phyloP scores from a whole-genome alignment of 2,888 invertebrate genomes.

The Athrips mouffetella region DNA sequence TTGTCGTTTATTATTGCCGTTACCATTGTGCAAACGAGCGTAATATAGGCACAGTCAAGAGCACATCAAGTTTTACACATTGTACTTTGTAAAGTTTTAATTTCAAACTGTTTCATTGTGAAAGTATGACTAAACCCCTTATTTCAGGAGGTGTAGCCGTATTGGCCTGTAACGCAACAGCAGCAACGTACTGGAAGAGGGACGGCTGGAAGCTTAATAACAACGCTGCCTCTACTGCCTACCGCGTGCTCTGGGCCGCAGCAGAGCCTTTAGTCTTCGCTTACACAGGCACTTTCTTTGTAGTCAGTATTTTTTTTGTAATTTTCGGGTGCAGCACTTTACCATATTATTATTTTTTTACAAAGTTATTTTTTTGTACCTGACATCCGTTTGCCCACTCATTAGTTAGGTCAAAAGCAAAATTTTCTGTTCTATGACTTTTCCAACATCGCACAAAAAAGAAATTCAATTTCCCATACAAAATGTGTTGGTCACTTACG shows the following conservation, averaged over 20 bases:
- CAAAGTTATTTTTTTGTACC: no score
- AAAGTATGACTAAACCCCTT: not conserved
- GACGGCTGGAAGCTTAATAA: constrained; percentile 61
- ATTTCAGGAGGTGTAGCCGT: constrained; percentile 60
- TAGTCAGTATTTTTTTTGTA: constrained; percentile 45
- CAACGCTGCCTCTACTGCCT: constrained; percentile 62
- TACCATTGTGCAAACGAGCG: not conserved
- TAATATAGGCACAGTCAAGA: not conserved
- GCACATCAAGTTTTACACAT: not conserved
- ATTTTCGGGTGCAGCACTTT: no score
- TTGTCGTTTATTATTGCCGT: no score
- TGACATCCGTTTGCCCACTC: no score
- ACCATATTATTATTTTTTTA: no score
- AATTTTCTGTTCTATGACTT: no score
- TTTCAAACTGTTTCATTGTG: no score
- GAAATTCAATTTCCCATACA: no score
- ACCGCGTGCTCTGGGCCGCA: constrained; percentile 61
- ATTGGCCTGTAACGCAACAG: constrained; percentile 64
- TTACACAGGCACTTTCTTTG: constrained; percentile 64
- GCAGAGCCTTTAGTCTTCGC: constrained; percentile 64
- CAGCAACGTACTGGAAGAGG: constrained; percentile 55
- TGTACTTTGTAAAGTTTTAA: not conserved
- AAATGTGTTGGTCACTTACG: no score
- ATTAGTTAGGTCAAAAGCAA: no score
- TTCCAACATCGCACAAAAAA: no score